These are phyloP conservation scores for Apocheima hispidaria DNA, from an alignment of 2,888 invertebrate genomes.

Conservation along the genomic window DNA sequence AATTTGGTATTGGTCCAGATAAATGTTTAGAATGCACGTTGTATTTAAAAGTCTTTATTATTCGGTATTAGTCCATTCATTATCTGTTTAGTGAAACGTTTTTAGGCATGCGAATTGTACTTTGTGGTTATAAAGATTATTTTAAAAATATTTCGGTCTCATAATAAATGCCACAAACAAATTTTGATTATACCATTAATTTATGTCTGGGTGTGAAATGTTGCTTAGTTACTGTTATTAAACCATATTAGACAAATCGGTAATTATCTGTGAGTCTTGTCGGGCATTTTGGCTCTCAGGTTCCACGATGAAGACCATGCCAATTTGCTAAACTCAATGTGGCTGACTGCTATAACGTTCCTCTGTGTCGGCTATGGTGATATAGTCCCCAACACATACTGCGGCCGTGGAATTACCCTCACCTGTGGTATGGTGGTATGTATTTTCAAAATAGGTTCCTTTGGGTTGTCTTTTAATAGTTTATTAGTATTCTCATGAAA, in stretches of 20 bases:
- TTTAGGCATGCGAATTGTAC: constrained; percentile 69
- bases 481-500: constrained; percentile 50
- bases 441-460: constrained; percentile 77
- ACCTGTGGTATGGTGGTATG: constrained; percentile 99
- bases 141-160: constrained; percentile 6
- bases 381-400: constrained; percentile 99
- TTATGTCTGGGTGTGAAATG: constrained; percentile 36
- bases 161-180: constrained; percentile 14
- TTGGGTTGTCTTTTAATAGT: constrained; percentile 63
- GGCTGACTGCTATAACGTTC: constrained; percentile 99
- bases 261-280: constrained; percentile 82
- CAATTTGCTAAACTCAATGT: constrained; percentile 99
- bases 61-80: constrained; percentile 67
- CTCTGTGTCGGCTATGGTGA: constrained; percentile 99
- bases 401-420: constrained; percentile 99
- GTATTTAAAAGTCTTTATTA: constrained; percentile 70
- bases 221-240: constrained; percentile 36
- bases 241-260: constrained; percentile 56
- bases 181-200: constrained; percentile 18
- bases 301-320: constrained; percentile 99
- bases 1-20: constrained; percentile 72
- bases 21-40: constrained; percentile 85
- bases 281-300: constrained; percentile 89
- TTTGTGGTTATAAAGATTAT: constrained; percentile 42
- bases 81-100: constrained; percentile 74